Percentiles rank a stretch among this genome's conserved stretches.
Conservation (phyloP, 2,797 vertebrate genomes). For the Cyclura pinguis region DNA sequence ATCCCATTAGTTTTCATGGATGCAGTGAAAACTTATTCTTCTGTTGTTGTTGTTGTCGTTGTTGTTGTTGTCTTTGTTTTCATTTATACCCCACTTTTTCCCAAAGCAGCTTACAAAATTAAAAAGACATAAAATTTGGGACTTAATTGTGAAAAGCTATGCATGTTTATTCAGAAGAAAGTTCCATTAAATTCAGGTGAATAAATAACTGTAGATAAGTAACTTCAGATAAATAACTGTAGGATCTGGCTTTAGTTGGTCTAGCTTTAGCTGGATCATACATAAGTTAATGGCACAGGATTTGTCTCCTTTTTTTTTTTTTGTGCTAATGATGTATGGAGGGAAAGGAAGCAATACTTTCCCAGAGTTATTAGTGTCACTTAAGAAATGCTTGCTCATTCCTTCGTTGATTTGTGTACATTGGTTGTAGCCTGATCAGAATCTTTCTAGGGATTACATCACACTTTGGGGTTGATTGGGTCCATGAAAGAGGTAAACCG, state of each 20-base stretch:
- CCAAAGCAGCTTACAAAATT: no score
- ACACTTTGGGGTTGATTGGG: conserved; percentile 22
- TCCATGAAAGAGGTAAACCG: conserved; percentile 29
- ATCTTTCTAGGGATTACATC: background rate
- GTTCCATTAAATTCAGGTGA: background rate
- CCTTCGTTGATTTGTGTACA: background rate
- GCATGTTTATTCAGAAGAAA: background rate
- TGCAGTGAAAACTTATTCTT: background rate
- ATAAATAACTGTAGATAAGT: no score
- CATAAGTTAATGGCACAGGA: background rate
- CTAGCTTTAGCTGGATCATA: background rate
- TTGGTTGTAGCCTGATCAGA: background rate
- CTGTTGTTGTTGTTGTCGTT: background rate
- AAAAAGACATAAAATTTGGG: no score
- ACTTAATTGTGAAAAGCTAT: background rate
- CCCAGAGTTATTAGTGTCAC: background rate
- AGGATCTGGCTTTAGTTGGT: background rate
- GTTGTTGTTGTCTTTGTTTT: no score
- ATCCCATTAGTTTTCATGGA: background rate
- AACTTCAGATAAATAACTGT: background rate
- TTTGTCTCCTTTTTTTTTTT: background rate
- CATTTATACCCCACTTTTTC: no score
- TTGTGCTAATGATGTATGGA: background rate
- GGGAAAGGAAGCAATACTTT: background rate
- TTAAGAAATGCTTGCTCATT: background rate